phyloP scores from a whole-genome alignment of 2,113 vertebrate genomes.

The Passerina amoena region DNA sequence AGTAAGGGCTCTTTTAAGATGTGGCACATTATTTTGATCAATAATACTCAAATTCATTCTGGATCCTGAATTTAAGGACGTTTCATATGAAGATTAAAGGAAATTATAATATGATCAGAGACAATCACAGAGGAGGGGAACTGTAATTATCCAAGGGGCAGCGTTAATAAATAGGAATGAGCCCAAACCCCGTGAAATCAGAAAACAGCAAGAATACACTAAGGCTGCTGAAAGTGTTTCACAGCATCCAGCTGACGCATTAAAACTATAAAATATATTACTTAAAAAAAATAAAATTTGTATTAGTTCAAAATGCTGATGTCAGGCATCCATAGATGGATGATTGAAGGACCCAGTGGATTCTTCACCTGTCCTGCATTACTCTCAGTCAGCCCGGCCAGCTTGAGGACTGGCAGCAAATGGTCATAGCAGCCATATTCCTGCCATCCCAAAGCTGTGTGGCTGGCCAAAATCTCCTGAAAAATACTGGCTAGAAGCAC shows the following conservation, averaged over 20 bases:
- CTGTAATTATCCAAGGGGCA: constrained; percentile 21
- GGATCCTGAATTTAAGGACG: constrained; percentile 17
- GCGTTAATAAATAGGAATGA: constrained; percentile 34
- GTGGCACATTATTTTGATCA: constrained; percentile 49
- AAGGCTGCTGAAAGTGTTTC: background rate
- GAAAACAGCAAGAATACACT: background rate
- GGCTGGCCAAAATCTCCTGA: background rate
- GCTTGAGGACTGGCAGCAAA: background rate
- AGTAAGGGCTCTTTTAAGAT: constrained; percentile 39
- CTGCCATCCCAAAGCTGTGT: background rate
- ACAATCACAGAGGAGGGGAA: background rate
- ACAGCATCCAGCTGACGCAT: background rate
- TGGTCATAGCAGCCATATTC: background rate
- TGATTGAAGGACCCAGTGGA: background rate
- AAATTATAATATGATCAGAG: constrained; percentile 26
- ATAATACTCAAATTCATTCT: constrained; percentile 39
- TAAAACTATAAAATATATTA: background rate
- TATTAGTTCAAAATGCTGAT: background rate
- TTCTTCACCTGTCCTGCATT: background rate
- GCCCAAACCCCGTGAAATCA: background rate
- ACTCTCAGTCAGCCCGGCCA: background rate
- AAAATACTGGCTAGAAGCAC: background rate
- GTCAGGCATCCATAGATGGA: background rate
- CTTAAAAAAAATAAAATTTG: background rate
- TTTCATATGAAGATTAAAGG: constrained; percentile 39